A percentile compares a stretch with the other conserved stretches of the same genome.
phyloP scores from a whole-genome alignment of 2,113 vertebrate species.

The Tragelaphus scriptus region DNA sequence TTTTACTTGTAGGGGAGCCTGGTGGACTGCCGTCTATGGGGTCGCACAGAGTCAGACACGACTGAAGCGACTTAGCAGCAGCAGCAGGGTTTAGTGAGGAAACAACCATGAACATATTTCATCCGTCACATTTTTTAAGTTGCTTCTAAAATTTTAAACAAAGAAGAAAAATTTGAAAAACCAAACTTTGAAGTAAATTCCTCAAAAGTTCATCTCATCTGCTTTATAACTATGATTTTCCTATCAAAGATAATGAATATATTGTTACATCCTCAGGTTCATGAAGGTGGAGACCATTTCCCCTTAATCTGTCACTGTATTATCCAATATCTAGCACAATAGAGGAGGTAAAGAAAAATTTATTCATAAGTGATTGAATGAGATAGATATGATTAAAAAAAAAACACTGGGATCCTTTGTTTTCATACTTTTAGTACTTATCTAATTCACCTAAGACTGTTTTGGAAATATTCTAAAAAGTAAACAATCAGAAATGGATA shows the following conservation, averaged over 20 bases:
- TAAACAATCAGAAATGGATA: neutral
- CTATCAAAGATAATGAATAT: neutral
- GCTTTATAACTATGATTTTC: neutral
- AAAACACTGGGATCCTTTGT: neutral
- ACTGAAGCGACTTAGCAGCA: too few relatives aligned
- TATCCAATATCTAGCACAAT: neutral
- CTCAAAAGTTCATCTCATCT: conserved; percentile 26
- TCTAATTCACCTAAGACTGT: neutral
- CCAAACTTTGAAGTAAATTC: neutral
- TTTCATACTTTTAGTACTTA: conserved; percentile 6
- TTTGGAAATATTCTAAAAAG: neutral
- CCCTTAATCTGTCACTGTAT: neutral
- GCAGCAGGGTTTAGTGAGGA: neutral
- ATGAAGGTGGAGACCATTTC: neutral
- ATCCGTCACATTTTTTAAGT: neutral
- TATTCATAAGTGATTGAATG: neutral
- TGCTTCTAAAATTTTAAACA: neutral
- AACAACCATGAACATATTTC: neutral
- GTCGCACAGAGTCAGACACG: too few relatives aligned
- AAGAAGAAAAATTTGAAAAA: conserved; percentile 2
- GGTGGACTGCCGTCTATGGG: too few relatives aligned
- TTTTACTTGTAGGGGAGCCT: neutral
- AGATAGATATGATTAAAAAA: neutral
- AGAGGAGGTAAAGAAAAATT: neutral
- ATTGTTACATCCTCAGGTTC: neutral